Base-by-base conservation (phyloP, 2,113 vertebrate genomes). In the Clarias magur region DNA sequence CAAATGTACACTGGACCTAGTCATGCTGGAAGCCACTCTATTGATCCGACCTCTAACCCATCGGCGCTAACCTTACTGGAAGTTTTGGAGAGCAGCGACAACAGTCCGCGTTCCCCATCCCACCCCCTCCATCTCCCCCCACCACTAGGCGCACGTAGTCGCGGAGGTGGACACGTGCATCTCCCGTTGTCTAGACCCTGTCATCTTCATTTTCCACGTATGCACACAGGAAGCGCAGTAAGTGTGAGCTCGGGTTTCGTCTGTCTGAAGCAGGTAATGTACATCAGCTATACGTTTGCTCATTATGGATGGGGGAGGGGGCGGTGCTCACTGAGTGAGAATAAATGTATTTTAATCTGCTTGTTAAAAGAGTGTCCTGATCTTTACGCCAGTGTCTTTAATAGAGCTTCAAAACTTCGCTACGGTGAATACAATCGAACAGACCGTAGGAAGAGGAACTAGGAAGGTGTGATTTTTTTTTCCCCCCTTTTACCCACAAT, bases 21-120 rank as follows among this genome's bases (percentile, higher is more conserved):
- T 86, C 53, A 56, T 86, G 65, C 83, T 84, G 84, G 42, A 88
- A 76, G 78, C 88, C 82, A 82, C 86, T 59, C 13, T 86, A 89
- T 89, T 72, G 88, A 91, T 89, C 90, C 23, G 38, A 75, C 38
- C 75, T 82, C 84, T 83, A 89, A 86, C 80, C 82, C 86, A 85
- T 56, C 65, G 73, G 84, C 87, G 81, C 87, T 90, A 80, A 88
- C 84, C 89, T 86, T 88, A 88, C 89, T 88, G 87, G 89, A 88
- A 90, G 82, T 78, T 84, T 67, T 62, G 54, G 75, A 53, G 23
- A 73, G 54, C 70, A 62, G 27, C 67, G 85, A 89, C 82, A 73
- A 38, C 70, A 68, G 60, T 83, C 88, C 0, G 25, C 53, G 34
- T 19, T 5, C 42, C 6, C 42, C 42, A 4, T 6, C 4, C 42